A percentile compares a stretch with the other conserved stretches of the same genome.
These are phyloP conservation scores for Aselliscus stoliczkanus DNA, from an alignment of 2,797 vertebrate species.

Conservation along the genomic window DNA sequence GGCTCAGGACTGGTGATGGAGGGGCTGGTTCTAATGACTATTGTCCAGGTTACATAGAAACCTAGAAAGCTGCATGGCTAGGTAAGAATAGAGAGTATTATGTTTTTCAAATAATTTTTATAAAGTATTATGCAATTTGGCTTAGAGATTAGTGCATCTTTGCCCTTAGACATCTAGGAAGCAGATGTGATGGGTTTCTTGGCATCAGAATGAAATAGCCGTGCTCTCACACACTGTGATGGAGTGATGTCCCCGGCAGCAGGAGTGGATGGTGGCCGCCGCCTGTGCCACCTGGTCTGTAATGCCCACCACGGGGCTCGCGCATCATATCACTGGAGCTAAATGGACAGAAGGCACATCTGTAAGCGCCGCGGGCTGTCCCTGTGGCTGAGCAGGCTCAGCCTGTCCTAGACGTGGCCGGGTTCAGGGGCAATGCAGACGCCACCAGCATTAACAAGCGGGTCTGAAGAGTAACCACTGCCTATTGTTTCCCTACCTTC, in stretches of 20 bases:
- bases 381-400: not conserved
- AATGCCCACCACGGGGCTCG: fast-evolving
- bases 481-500: fast-evolving
- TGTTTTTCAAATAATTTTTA: not conserved
- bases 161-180: not conserved
- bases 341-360: not conserved
- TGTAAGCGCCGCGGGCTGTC: not conserved
- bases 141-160: not conserved
- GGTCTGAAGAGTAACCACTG: not conserved
- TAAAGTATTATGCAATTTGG: not conserved
- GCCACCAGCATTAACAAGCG: fast-evolving
- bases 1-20: not conserved
- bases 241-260: not conserved
- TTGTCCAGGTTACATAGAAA: not conserved
- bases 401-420: not conserved
- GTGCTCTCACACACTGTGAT: fast-evolving
- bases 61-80: fast-evolving
- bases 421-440: not conserved
- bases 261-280: not conserved
- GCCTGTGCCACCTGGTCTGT: fast-evolving
- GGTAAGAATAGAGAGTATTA: not conserved
- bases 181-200: fast-evolving
- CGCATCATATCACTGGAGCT: fast-evolving
- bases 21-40: not conserved
- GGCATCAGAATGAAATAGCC: too few relatives aligned